A percentile compares a stretch with the other conserved stretches of the same genome.
These are phyloP conservation scores for Sturnus vulgaris DNA, from an alignment of 2,113 vertebrate genomes.

Conservation along the genomic window DNA sequence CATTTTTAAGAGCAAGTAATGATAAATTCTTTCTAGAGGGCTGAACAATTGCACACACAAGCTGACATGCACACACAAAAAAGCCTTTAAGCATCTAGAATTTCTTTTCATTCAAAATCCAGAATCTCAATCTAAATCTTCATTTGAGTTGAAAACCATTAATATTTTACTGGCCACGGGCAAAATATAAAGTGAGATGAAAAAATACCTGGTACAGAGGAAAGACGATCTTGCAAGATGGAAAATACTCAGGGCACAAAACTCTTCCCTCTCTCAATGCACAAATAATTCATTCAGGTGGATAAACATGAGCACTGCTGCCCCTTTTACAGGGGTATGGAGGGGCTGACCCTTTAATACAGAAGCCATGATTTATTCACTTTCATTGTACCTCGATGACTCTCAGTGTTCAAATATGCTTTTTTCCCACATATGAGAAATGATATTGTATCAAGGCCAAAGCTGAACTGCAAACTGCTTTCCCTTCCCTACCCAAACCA, in stretches of 20 bases:
- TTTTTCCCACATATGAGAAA: slow-evolving; percentile 32
- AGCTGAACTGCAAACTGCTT: slow-evolving; percentile 27
- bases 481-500: slow-evolving; percentile 20
- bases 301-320: not conserved
- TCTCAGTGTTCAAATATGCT: slow-evolving; percentile 42
- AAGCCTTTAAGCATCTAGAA: not conserved
- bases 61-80: not conserved
- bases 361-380: slow-evolving; percentile 16
- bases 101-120: not conserved
- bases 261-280: not conserved
- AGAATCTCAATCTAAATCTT: not conserved
- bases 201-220: not conserved
- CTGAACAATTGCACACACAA: not conserved
- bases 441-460: slow-evolving; percentile 34
- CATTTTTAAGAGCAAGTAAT: not conserved
- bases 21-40: not conserved
- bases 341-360: not conserved
- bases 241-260: not conserved
- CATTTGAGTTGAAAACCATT: not conserved
- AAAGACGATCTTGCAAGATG: not conserved
- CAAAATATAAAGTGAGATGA: not conserved
- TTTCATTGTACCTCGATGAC: not conserved
- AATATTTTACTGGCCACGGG: not conserved
- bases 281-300: not conserved
- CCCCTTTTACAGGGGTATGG: not conserved